These are phyloP conservation scores for Lateolabrax maculatus DNA, from an alignment of 2,797 vertebrate genomes.

Conservation along the genomic window DNA sequence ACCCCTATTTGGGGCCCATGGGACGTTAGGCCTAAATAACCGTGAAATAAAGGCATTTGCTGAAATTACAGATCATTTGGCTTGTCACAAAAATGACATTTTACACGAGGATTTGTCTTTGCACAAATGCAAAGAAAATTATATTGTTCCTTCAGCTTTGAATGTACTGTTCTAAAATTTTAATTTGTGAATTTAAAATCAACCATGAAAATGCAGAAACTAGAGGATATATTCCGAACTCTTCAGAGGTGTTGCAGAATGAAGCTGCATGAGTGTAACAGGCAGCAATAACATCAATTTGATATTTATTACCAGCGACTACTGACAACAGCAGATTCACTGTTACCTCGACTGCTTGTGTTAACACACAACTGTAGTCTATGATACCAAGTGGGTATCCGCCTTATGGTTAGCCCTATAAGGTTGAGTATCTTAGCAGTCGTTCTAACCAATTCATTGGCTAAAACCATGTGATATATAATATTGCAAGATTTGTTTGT, in stretches of 20 bases:
- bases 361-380: slow-evolving; percentile 14
- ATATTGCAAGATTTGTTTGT: not conserved
- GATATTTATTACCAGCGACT: slow-evolving; percentile 1
- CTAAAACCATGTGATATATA: not conserved
- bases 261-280: not conserved
- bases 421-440: not conserved
- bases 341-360: slow-evolving; percentile 9
- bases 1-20: slow-evolving; percentile 11
- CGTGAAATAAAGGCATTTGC: slow-evolving; percentile 38
- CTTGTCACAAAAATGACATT: not conserved
- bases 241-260: not conserved
- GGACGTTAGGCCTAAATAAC: slow-evolving; percentile 42
- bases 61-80: slow-evolving; percentile 48
- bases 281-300: slow-evolving; percentile 2
- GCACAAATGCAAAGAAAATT: not conserved
- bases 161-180: not conserved
- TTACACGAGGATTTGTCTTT: slow-evolving; percentile 1
- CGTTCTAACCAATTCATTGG: not conserved
- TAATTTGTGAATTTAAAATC: not conserved
- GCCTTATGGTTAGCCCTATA: not conserved
- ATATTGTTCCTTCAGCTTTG: not conserved
- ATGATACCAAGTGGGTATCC: not conserved
- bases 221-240: not conserved
- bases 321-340: slow-evolving; percentile 18
- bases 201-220: not conserved